Evolutionary conservation across 2,113 vertebrate genomes (phyloP).

Genomic region (Dermatemys mawii): DNA sequence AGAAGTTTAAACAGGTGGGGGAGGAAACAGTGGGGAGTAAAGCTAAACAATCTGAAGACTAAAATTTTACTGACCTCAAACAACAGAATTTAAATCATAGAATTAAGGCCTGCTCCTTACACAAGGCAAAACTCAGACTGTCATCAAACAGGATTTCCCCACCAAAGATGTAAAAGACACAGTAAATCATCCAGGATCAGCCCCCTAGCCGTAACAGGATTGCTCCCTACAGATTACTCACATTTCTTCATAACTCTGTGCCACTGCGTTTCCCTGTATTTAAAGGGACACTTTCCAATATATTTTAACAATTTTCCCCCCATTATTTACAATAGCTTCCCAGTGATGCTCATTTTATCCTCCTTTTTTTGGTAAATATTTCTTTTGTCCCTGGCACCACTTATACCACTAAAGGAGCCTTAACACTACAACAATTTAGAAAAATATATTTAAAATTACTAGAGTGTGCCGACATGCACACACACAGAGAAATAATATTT

Average conservation of each 20-base stretch:
- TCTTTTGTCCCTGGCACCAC: neutral
- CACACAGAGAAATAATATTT: rapidly evolving
- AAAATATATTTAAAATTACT: neutral
- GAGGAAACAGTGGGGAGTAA: neutral
- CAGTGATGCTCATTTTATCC: neutral
- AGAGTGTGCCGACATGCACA: neutral
- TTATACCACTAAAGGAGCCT: neutral
- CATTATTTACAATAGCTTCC: neutral
- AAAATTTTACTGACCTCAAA: neutral
- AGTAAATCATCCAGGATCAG: neutral
- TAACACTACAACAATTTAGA: neutral
- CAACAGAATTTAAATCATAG: neutral
- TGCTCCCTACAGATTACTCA: neutral
- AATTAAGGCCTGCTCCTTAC: neutral
- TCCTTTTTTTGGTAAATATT: neutral
- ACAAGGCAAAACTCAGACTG: neutral
- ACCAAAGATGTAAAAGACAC: neutral
- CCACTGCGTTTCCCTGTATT: neutral
- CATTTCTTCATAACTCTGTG: rapidly evolving
- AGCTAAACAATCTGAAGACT: neutral
- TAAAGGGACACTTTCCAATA: neutral
- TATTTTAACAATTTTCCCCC: neutral
- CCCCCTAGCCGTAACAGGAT: neutral
- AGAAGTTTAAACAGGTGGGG: neutral
- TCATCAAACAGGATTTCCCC: neutral